These are phyloP conservation scores for Meghimatium bilineatum DNA, from an alignment of 2,888 invertebrate genomes.

Conservation along the genomic window DNA sequence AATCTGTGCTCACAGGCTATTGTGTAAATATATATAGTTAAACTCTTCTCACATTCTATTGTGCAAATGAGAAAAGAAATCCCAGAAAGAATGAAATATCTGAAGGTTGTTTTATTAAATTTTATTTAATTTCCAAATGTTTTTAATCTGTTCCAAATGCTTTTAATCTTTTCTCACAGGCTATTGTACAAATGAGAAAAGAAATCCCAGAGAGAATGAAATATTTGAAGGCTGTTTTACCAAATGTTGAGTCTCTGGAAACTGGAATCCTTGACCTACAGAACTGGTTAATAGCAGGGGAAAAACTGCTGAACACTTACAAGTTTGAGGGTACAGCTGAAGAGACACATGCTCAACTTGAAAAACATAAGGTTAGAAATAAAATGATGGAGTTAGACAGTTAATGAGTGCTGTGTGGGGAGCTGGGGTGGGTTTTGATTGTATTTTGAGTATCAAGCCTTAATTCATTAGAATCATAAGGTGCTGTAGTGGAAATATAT, in stretches of 20 bases:
- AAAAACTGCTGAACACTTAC: constrained; percentile 83
- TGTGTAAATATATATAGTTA: not conserved
- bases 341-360: constrained; percentile 85
- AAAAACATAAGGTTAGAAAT: constrained; percentile 83
- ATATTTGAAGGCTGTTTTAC: constrained; percentile 69
- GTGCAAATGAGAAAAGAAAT: constrained; percentile 81
- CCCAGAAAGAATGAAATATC: constrained; percentile 85
- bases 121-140: constrained; percentile 78
- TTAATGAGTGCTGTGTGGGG: too few species aligned
- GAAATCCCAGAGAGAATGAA: constrained; percentile 90
- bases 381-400: too few species aligned
- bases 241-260: constrained; percentile 92
- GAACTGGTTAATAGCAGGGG: constrained; percentile 91
- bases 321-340: constrained; percentile 84
- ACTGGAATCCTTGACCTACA: constrained; percentile 90
- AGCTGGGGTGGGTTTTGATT: too few species aligned
- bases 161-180: constrained; percentile 1
- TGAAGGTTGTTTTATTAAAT: constrained; percentile 80
- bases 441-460: too few species aligned
- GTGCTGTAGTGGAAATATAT: too few species aligned
- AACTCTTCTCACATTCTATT: constrained; percentile 50
- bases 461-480: too few species aligned
- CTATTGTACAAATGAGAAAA: constrained; percentile 71
- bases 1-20: not conserved
- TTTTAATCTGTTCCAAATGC: too few species aligned